These are phyloP conservation scores for Neolamprologus cancellatus DNA, from an alignment of 2,113 vertebrate genomes.

Conservation along the genomic window DNA sequence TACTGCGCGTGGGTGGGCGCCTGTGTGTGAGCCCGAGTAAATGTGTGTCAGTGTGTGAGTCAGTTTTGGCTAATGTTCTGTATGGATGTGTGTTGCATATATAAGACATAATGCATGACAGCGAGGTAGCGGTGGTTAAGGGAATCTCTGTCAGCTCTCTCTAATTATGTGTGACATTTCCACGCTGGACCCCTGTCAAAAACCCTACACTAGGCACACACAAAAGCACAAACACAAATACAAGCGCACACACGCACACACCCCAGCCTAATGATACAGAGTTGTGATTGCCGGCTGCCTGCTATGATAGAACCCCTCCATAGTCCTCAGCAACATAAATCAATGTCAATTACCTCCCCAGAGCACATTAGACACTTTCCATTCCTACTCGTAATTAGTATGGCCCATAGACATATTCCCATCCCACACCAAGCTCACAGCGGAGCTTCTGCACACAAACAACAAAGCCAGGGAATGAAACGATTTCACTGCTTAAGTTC, in stretches of 20 bases:
- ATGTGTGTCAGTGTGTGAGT: constrained; percentile 31
- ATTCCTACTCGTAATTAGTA: constrained; percentile 65
- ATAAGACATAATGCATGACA: constrained; percentile 28
- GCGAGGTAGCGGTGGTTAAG: constrained; percentile 6
- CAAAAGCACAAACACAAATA: background rate
- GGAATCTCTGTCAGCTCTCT: constrained; percentile 56
- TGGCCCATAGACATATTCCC: constrained; percentile 61
- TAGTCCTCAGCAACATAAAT: constrained; percentile 67
- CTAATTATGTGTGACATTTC: constrained; percentile 68
- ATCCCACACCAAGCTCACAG: constrained; percentile 41
- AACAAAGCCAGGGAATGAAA: constrained; percentile 34
- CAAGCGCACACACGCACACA: background rate
- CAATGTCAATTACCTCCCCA: constrained; percentile 74
- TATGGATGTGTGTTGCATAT: background rate
- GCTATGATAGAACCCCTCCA: constrained; percentile 65
- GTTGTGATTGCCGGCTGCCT: constrained; percentile 67
- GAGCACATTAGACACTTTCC: constrained; percentile 69
- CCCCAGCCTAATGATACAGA: constrained; percentile 58
- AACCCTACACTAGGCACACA: constrained; percentile 38
- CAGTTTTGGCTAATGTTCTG: background rate
- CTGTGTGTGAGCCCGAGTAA: background rate
- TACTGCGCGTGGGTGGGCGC: constrained; percentile 6
- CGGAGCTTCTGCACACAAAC: constrained; percentile 33
- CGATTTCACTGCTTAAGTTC: constrained; percentile 2
- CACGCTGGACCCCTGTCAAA: constrained; percentile 61